Conservation (phyloP, 2,113 vertebrate species). For the Chrysemys picta region DNA sequence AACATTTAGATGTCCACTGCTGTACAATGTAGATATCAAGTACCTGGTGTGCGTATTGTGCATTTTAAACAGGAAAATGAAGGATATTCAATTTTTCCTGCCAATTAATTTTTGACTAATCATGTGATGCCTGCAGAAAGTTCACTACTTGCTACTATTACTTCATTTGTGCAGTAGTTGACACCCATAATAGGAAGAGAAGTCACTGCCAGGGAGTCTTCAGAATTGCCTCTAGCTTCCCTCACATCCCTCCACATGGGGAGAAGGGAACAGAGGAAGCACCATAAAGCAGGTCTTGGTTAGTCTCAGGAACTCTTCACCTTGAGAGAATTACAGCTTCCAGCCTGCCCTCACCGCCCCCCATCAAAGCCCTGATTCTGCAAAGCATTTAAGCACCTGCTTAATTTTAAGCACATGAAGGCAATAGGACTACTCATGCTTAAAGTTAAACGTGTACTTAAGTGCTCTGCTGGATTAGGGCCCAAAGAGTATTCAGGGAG, state of each 20-base stretch:
- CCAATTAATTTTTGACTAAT: not conserved
- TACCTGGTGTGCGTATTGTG: not conserved
- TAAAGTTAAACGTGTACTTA: constrained; percentile 16
- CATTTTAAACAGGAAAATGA: not conserved
- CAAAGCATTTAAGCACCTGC: not conserved
- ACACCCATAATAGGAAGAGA: not conserved
- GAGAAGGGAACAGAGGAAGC: too few species aligned
- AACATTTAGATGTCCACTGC: not conserved
- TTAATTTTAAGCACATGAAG: not conserved
- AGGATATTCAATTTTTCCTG: not conserved
- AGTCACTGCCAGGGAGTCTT: not conserved
- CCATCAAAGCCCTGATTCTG: not conserved
- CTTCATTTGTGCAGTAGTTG: not conserved
- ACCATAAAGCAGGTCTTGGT: not conserved
- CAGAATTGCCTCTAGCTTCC: too few species aligned
- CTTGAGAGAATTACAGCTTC: not conserved
- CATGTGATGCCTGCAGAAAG: not conserved
- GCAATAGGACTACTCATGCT: not conserved
- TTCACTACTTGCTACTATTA: not conserved
- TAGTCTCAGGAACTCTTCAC: not conserved
- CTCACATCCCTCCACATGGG: too few species aligned
- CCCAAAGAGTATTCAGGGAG: not conserved
- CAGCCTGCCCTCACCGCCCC: not conserved
- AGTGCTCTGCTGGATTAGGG: not conserved
- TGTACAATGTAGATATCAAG: not conserved